Conservation (phyloP, 2,888 invertebrate species). For the Pimpla rufipes region DNA sequence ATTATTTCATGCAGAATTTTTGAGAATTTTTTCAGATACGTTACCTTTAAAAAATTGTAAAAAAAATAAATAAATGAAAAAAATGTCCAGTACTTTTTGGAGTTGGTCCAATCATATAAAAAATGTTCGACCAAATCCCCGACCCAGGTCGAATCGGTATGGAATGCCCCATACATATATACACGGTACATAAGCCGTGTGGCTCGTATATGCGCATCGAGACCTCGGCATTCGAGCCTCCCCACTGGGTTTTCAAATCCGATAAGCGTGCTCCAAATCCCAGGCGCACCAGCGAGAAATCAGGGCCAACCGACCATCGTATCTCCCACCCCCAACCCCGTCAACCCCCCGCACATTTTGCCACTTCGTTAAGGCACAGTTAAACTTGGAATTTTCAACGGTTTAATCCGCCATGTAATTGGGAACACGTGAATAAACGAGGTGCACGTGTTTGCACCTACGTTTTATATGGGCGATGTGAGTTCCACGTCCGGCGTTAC, state of each 20-base stretch:
- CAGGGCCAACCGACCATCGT: background rate
- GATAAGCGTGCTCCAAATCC: conserved; percentile 59
- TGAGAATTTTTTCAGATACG: too few relatives aligned
- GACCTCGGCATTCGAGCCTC: conserved; percentile 8
- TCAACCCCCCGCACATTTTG: conserved; percentile 15
- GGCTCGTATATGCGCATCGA: background rate
- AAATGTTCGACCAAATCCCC: too few relatives aligned
- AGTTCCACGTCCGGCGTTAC: background rate
- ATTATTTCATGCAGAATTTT: too few relatives aligned
- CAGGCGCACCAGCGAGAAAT: conserved; percentile 18
- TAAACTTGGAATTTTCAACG: conserved; percentile 48
- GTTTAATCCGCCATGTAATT: conserved; percentile 57
- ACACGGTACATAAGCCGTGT: background rate
- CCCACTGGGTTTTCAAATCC: conserved; percentile 48
- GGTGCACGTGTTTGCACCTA: conserved; percentile 36
- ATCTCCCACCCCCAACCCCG: background rate
- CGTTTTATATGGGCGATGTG: background rate
- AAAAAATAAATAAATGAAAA: too few relatives aligned
- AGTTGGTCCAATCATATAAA: too few relatives aligned
- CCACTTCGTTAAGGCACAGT: conserved; percentile 56
- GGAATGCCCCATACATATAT: too few relatives aligned
- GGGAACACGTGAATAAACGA: conserved; percentile 50
- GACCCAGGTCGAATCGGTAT: too few relatives aligned
- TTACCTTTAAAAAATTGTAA: too few relatives aligned
- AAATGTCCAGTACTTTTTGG: too few relatives aligned